phyloP scores from a whole-genome alignment of 2,797 vertebrate species.

The Periophthalmus magnuspinnatus region DNA sequence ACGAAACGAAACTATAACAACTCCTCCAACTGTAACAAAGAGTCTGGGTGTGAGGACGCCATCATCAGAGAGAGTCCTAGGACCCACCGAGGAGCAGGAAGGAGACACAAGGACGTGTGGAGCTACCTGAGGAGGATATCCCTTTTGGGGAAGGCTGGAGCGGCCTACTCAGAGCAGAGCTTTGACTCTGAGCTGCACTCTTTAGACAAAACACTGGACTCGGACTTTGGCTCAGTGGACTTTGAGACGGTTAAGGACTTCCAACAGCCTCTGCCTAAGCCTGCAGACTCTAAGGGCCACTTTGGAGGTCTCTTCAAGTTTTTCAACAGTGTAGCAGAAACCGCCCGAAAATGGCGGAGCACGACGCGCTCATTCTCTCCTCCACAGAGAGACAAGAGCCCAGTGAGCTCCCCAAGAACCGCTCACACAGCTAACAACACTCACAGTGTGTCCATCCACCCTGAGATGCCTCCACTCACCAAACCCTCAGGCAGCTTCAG shows the following conservation, averaged over 20 bases:
- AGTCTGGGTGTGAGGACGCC: conserved; percentile 68
- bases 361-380: conserved; percentile 81
- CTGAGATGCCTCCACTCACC: conserved; percentile 51
- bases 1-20: conserved; percentile 70
- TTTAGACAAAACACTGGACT: conserved; percentile 78
- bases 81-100: conserved; percentile 66
- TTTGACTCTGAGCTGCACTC: conserved; percentile 80
- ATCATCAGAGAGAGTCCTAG: conserved; percentile 66
- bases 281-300: conserved; percentile 76
- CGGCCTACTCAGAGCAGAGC: conserved; percentile 78
- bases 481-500: conserved; percentile 49
- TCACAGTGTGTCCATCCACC: conserved; percentile 64
- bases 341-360: conserved; percentile 84
- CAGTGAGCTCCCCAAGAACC: conserved; percentile 61
- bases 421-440: conserved; percentile 47
- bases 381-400: conserved; percentile 76
- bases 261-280: conserved; percentile 66
- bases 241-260: conserved; percentile 77
- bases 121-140: conserved; percentile 89
- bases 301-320: conserved; percentile 85
- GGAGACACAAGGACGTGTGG: conserved; percentile 85
- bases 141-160: conserved; percentile 77
- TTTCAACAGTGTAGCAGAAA: conserved; percentile 85
- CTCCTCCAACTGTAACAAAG: conserved; percentile 73
- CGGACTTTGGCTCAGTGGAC: conserved; percentile 73